Evolutionary conservation across 1,140 invertebrate genomes (phyloP).

Genomic region (Tenebrio molitor): DNA sequence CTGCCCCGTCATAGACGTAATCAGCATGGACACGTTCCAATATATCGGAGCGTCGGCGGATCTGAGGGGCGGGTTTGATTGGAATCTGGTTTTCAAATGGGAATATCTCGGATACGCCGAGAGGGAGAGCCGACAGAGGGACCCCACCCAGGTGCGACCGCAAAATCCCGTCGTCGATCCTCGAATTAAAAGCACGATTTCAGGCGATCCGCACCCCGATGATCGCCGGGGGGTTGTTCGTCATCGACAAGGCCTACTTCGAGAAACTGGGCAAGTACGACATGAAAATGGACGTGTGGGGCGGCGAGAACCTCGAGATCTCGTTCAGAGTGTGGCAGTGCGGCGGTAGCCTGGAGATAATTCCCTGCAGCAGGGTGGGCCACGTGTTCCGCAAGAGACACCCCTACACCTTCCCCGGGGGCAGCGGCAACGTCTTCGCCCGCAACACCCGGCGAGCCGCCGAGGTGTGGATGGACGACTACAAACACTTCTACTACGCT

Average conservation of each 20-base stretch:
- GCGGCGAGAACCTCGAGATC: slow-evolving; percentile 85
- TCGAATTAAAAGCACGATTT: no score
- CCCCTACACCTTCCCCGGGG: slow-evolving; percentile 95
- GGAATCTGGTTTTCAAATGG: slow-evolving; percentile 97
- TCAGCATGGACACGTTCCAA: slow-evolving; percentile 98
- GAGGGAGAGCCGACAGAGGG: slow-evolving; percentile 81
- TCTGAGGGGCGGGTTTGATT: slow-evolving; percentile 95
- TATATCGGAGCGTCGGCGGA: slow-evolving; percentile 95
- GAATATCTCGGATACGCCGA: slow-evolving; percentile 92
- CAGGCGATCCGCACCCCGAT: slow-evolving; percentile 89
- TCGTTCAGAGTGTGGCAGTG: slow-evolving; percentile 95
- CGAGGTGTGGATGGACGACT: slow-evolving; percentile 98
- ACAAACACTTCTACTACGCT: slow-evolving; percentile 92
- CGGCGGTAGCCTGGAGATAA: slow-evolving; percentile 93
- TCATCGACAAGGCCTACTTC: slow-evolving; percentile 93
- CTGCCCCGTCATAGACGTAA: slow-evolving; percentile 97
- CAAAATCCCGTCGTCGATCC: no score
- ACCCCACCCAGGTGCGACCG: slow-evolving; percentile 74
- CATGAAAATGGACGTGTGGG: slow-evolving; percentile 98
- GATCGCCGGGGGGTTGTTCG: slow-evolving; percentile 95
- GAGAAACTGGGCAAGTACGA: slow-evolving; percentile 96
- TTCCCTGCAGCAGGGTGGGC: slow-evolving; percentile 92
- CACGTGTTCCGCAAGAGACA: slow-evolving; percentile 95
- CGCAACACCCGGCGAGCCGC: slow-evolving; percentile 88
- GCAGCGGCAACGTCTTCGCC: slow-evolving; percentile 91